phyloP scores from a whole-genome alignment of 1,140 invertebrate species.

The Drosophila grimshawi region DNA sequence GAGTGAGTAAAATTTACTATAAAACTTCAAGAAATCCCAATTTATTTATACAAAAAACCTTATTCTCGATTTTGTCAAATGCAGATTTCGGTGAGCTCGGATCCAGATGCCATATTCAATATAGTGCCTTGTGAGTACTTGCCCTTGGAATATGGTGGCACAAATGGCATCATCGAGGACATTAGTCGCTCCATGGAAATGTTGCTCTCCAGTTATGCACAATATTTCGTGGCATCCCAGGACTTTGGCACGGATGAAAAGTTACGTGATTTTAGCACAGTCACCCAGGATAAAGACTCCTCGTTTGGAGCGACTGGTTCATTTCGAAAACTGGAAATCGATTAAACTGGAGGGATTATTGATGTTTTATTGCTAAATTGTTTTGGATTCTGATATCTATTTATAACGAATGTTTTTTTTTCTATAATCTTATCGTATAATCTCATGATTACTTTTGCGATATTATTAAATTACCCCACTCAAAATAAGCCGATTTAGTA shows the following conservation, averaged over 20 bases:
- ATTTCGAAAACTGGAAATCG: constrained; percentile 85
- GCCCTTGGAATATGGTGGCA: constrained; percentile 86
- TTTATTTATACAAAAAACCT: neutral
- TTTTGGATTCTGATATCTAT: neutral
- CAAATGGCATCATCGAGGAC: constrained; percentile 84
- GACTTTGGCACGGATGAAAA: constrained; percentile 86
- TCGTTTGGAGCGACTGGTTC: constrained; percentile 87
- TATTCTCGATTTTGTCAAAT: neutral
- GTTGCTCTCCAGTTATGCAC: constrained; percentile 84
- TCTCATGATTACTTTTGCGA: neutral
- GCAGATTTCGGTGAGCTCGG: constrained; percentile 73
- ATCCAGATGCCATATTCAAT: constrained; percentile 83
- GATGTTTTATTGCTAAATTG: constrained; percentile 17
- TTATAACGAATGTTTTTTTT: neutral
- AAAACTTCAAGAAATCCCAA: no score
- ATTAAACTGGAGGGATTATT: constrained; percentile 45
- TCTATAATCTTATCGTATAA: constrained; percentile 24
- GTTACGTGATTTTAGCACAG: constrained; percentile 84
- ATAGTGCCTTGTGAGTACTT: constrained; percentile 85
- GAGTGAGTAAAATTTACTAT: constrained; percentile 36
- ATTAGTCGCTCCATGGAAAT: constrained; percentile 85
- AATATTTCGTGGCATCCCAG: constrained; percentile 85
- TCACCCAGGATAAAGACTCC: constrained; percentile 84
- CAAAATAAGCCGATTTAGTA: neutral
- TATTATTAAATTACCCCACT: constrained; percentile 5